These are phyloP conservation scores for Athrips mouffetella DNA, from an alignment of 2,888 invertebrate genomes.

Conservation along the genomic window DNA sequence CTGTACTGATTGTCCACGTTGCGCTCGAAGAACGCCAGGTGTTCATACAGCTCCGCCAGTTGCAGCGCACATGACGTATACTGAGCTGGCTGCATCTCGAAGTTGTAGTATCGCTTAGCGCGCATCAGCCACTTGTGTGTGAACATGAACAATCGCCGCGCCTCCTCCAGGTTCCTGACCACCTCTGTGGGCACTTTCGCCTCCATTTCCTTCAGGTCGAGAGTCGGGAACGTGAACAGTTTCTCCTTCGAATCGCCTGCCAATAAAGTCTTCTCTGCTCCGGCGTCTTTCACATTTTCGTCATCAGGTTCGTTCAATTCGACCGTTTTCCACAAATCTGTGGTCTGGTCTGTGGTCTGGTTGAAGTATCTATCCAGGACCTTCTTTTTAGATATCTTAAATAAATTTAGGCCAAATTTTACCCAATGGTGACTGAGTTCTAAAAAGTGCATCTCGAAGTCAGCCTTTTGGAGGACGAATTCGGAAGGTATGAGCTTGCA, in stretches of 20 bases:
- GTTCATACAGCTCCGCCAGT: constrained; percentile 81
- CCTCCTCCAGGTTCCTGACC: constrained; percentile 59
- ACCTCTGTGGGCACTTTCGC: constrained; percentile 47
- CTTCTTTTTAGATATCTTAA: constrained; percentile 75
- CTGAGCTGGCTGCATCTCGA: constrained; percentile 77
- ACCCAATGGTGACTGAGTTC: constrained; percentile 80
- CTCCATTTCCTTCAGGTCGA: constrained; percentile 60
- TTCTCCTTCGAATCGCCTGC: constrained; percentile 49
- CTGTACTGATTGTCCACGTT: constrained; percentile 80
- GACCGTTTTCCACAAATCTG: constrained; percentile 62
- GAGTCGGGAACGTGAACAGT: constrained; percentile 50
- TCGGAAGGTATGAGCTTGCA: constrained; percentile 68
- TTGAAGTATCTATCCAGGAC: constrained; percentile 62
- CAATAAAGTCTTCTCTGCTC: constrained; percentile 52
- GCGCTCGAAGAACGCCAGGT: constrained; percentile 84
- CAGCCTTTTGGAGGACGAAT: constrained; percentile 57
- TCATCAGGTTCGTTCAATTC: constrained; percentile 49
- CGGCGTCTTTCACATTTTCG: constrained; percentile 56
- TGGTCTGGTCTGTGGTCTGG: constrained; percentile 38
- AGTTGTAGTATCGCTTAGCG: constrained; percentile 76
- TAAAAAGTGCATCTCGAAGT: constrained; percentile 65
- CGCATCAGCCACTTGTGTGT: constrained; percentile 80
- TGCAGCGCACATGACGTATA: constrained; percentile 79
- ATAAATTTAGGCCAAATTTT: constrained; percentile 78
- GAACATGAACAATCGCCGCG: constrained; percentile 74